Conservation (phyloP, 1,140 invertebrate genomes). For the Drosophila elegans region DNA sequence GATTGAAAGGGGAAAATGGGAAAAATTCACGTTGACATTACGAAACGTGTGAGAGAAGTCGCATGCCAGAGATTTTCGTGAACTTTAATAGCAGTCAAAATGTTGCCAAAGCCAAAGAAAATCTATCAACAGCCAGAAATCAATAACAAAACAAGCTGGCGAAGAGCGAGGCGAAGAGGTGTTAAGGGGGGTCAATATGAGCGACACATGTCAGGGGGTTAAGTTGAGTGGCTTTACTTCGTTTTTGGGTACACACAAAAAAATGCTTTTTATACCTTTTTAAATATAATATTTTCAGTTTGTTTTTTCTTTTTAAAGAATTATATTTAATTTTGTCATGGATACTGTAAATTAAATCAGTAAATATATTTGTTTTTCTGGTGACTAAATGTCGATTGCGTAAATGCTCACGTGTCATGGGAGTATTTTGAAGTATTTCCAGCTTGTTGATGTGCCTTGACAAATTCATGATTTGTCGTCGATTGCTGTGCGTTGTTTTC, state of each 20-base stretch:
- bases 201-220: conserved; percentile 33
- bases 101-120: conserved; percentile 43
- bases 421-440: conserved; percentile 24
- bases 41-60: conserved; percentile 52
- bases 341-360: no score
- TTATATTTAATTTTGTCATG: not conserved
- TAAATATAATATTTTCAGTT: not conserved
- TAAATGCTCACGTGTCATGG: conserved; percentile 34
- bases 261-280: not conserved
- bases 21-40: conserved; percentile 55
- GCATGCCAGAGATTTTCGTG: conserved; percentile 23
- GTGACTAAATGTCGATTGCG: conserved; percentile 20
- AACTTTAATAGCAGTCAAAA: conserved; percentile 32
- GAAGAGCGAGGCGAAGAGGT: not conserved
- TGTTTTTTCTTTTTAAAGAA: not conserved
- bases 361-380: no score
- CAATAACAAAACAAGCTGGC: conserved; percentile 25
- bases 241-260: not conserved
- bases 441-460: conserved; percentile 43
- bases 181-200: conserved; percentile 17
- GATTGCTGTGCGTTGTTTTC: conserved; percentile 45
- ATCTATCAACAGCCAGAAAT: conserved; percentile 35
- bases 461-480: conserved; percentile 76
- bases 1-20: conserved; percentile 10
- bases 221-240: conserved; percentile 14